These are phyloP conservation scores for Trichogramma dendrolimi DNA, from an alignment of 2,888 invertebrate species.

Conservation along the genomic window DNA sequence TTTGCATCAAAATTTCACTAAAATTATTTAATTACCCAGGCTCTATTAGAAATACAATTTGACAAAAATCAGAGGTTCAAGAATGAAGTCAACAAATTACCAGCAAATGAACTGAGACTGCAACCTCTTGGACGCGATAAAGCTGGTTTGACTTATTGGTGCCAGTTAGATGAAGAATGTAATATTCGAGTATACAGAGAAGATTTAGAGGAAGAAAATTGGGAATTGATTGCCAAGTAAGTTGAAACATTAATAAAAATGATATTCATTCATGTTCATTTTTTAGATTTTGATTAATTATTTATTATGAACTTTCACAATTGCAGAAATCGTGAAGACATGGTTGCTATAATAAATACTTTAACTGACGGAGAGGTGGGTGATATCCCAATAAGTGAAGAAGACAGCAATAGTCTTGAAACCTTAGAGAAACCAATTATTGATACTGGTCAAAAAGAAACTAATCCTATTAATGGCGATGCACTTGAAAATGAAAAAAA, in stretches of 20 bases:
- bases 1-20: constrained; percentile 5
- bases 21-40: constrained; percentile 56
- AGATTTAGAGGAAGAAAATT: constrained; percentile 93
- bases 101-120: constrained; percentile 75
- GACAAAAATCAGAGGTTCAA: constrained; percentile 92
- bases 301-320: not conserved
- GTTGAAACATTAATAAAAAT: constrained; percentile 31
- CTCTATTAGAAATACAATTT: constrained; percentile 89
- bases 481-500: constrained; percentile 34
- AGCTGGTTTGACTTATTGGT: constrained; percentile 90
- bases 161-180: constrained; percentile 81
- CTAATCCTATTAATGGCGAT: constrained; percentile 30
- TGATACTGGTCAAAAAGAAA: constrained; percentile 55
- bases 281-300: not conserved
- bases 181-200: constrained; percentile 91
- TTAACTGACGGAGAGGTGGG: constrained; percentile 69
- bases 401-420: constrained; percentile 63
- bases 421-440: constrained; percentile 56
- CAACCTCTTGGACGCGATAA: constrained; percentile 90
- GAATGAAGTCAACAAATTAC: constrained; percentile 73
- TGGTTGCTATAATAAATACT: constrained; percentile 73
- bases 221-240: constrained; percentile 87
- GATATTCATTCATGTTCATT: not conserved
- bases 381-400: constrained; percentile 60
- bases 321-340: constrained; percentile 71